Evolutionary conservation across 2,888 invertebrate genomes (phyloP), one percentile per base, ranked within the genome.

Genomic region (Entomobrya multifasciata): DNA sequence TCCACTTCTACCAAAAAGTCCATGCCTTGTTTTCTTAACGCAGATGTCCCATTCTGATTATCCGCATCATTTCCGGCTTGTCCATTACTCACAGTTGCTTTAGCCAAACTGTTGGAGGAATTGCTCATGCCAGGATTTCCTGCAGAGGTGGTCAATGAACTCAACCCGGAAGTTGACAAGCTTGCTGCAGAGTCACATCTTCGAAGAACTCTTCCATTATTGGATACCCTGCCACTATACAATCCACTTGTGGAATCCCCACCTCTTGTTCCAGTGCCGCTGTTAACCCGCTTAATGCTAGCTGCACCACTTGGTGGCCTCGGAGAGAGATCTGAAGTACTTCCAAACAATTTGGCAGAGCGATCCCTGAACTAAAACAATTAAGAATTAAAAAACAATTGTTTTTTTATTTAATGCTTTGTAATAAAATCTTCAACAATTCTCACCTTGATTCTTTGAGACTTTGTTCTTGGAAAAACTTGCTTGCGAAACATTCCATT

Each of bases 1-100:
- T 95, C 95, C 84, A 97, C 96, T 94, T 97, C 97, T 44, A 97
- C 96, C 88, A 97, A 93, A 92, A 97, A 97, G 93, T 97, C 97
- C n/a, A 96, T 96, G 85, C 97, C 96, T 95, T 92, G 90, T 72
- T 90, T 90, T 70, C 90, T 88, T 25, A 85, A 67, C 5, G 89
- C 82, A 1, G 67, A 70, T 4, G 47, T 17, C 13, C 47, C 65
- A 41, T 8, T n/a, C 44, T 44, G 67, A 57, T 41, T 57, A 4
- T 41, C 47, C 2, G 0, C 77, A 25, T 44, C 77, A 13, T 25
- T 27, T 27, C 47, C 82, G 20, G 47, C 62, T 60, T 22, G 62
- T 22, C 22, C 55, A 22, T 15, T 57, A 10, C 30, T n/a, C n/a
- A n/a, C 15, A 1, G 8, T 30, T 17, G 20, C 10, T 20, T 22